Percentiles rank a stretch among this genome's conserved stretches.
Evolutionary conservation across 1,140 invertebrate genomes (phyloP).

Genomic region (Brachionus plicatilis): DNA sequence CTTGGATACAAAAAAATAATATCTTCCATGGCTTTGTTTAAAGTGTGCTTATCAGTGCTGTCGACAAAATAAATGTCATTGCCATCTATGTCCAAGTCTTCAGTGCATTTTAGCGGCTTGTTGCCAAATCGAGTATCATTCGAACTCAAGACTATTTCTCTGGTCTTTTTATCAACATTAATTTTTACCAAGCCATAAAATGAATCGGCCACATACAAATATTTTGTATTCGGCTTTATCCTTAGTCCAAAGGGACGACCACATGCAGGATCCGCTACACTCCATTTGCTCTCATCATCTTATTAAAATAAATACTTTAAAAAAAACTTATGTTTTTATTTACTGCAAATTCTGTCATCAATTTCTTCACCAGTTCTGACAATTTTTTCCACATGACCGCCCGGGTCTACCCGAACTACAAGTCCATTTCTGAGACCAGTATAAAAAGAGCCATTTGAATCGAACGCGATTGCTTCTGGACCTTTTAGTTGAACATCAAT

Average conservation of each 20-base stretch:
- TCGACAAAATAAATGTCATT: slow-evolving; percentile 37
- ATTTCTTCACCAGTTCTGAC: not conserved
- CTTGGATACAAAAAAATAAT: not conserved
- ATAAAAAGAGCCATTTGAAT: not conserved
- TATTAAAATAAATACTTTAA: not conserved
- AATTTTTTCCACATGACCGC: slow-evolving; percentile 10
- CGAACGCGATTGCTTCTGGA: slow-evolving; percentile 21
- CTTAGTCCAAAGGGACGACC: slow-evolving; percentile 28
- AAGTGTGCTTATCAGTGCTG: not conserved
- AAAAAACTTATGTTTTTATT: not conserved
- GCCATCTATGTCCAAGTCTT: slow-evolving; percentile 33
- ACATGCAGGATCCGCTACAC: slow-evolving; percentile 13
- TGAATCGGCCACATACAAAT: slow-evolving; percentile 14
- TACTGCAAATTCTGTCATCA: slow-evolving; percentile 12
- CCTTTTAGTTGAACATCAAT: slow-evolving; percentile 28
- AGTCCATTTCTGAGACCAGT: slow-evolving; percentile 28
- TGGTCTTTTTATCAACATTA: slow-evolving; percentile 24
- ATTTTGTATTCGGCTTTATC: slow-evolving; percentile 14
- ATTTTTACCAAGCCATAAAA: slow-evolving; percentile 31
- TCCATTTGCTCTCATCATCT: slow-evolving; percentile 6
- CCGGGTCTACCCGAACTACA: not conserved
- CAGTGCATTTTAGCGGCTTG: not conserved
- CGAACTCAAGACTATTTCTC: not conserved
- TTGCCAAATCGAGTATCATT: slow-evolving; percentile 23
- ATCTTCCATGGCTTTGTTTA: slow-evolving; percentile 24